Evolutionary conservation across 1,140 invertebrate species (phyloP), one percentile per base, ranked within the genome.

Genomic region (Caenorhabditis tropicalis): DNA sequence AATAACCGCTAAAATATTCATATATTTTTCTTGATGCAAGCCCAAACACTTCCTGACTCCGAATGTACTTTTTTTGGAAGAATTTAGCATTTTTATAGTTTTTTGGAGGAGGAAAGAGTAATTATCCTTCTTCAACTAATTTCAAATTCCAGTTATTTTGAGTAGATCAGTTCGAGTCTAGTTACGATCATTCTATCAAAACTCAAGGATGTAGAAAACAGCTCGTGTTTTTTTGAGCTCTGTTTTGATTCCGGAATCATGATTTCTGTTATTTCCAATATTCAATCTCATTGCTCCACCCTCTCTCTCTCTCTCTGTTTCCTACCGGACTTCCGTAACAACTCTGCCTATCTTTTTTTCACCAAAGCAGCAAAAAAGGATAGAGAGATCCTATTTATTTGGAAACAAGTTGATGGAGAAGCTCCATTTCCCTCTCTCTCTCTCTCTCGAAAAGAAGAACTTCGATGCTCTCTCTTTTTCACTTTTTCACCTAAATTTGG

Each of bases 291-390:
- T 27, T 65, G 15, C 27, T 65, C 36, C 36, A 36, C 21, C 1
- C 27, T 16, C 1, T 16, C 15, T 0, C 33, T n/a, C 10, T 9
- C 27, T 15, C 31, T 15, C 10, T n/a, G 33, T 31, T 16, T 12
- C 5, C 51, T 56, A n/a, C 31, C 31, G 58, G 31, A 65, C 31
- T 65, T 65, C 58, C 58, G 58, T 65, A 65, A 36, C 58, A 65
- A 16, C 21, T 65, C 31, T 3, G 15, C 4, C 12, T 3, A 51
- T 19, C 19, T 51, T 51, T 43, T 43, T 12, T 43, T 3, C 4
- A 9, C 48, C 48, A 3, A 15, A 15, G n/a, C n/a, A n/a, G n/a
- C n/a, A n/a, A n/a, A n/a, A n/a, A n/a, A n/a, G n/a, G n/a, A n/a
- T n/a, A n/a, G 53, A 16, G n/a, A 51, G 21, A n/a, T 6, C 6